Percentiles rank a stretch among this genome's conserved stretches.
Conservation (phyloP, 2,888 invertebrate genomes). For the Leptinotarsa haldemani region DNA sequence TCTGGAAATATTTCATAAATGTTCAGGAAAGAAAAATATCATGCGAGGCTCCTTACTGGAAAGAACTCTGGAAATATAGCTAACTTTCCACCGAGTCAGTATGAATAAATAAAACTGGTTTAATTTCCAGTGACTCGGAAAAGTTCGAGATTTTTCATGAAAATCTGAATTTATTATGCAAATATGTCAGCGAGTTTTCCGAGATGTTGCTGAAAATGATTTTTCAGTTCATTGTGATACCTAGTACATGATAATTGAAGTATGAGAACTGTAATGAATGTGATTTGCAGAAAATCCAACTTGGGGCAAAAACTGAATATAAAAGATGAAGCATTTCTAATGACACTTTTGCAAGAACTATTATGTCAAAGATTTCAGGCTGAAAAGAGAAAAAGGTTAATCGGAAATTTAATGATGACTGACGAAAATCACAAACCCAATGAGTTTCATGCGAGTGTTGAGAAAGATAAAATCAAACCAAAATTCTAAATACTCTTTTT, state of each 20-base stretch:
- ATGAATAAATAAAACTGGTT: constrained; percentile 23
- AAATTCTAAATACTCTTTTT: too few relatives aligned
- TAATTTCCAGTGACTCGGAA: constrained; percentile 16
- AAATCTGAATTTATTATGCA: constrained; percentile 19
- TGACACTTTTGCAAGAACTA: too few relatives aligned
- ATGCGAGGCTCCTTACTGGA: background rate
- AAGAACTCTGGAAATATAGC: background rate
- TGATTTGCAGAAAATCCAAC: too few relatives aligned
- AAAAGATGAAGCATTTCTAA: too few relatives aligned
- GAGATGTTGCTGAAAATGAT: constrained; percentile 1
- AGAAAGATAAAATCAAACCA: too few relatives aligned
- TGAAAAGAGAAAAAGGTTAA: too few relatives aligned
- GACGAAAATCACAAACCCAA: too few relatives aligned
- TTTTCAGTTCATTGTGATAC: background rate
- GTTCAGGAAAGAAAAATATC: constrained; percentile 3
- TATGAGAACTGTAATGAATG: background rate
- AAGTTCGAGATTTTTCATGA: constrained; percentile 20
- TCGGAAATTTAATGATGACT: too few relatives aligned
- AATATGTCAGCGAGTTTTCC: constrained; percentile 13
- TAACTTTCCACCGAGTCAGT: constrained; percentile 11
- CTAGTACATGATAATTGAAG: background rate
- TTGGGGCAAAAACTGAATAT: too few relatives aligned
- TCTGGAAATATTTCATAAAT: background rate
- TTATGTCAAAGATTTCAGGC: too few relatives aligned
- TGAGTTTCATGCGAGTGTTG: too few relatives aligned